Evolutionary conservation across 37 sponge, comb jelly and placozoan species (phyloP).

Genomic region (Chondrosia reniformis): DNA sequence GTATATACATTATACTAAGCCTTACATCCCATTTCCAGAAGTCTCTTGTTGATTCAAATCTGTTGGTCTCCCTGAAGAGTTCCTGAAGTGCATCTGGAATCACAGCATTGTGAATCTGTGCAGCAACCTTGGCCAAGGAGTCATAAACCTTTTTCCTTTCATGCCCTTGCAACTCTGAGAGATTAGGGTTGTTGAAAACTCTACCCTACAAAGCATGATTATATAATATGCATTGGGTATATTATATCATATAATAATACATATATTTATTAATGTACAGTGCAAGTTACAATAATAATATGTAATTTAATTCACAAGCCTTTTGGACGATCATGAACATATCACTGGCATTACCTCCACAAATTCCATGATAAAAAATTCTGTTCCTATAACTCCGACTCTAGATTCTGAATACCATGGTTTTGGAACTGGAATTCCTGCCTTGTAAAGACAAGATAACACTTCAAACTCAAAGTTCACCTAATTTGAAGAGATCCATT

Average conservation of each 20-base stretch:
- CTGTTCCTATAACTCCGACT: not conserved
- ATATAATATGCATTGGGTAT: no score
- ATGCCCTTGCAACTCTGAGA: no score
- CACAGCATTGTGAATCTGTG: not conserved
- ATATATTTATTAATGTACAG: no score
- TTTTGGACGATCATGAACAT: no score
- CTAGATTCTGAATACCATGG: not conserved
- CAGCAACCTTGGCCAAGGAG: not conserved
- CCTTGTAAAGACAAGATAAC: not conserved
- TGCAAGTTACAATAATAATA: no score
- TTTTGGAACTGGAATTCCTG: not conserved
- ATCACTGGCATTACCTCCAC: not conserved
- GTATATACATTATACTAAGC: no score
- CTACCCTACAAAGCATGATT: no score
- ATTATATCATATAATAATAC: no score
- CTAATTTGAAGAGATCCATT: no score
- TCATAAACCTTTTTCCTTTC: not conserved
- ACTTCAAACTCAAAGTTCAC: no score
- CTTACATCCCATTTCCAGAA: not conserved
- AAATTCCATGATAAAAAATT: slow-evolving; percentile 19
- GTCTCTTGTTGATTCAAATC: not conserved
- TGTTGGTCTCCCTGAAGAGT: not conserved
- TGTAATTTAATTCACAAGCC: no score
- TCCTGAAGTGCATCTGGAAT: not conserved
- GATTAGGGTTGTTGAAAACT: no score